Evolutionary conservation across 2,888 invertebrate genomes (phyloP), one percentile per base, ranked within the genome.

Genomic region (Allophyes oxyacanthae): DNA sequence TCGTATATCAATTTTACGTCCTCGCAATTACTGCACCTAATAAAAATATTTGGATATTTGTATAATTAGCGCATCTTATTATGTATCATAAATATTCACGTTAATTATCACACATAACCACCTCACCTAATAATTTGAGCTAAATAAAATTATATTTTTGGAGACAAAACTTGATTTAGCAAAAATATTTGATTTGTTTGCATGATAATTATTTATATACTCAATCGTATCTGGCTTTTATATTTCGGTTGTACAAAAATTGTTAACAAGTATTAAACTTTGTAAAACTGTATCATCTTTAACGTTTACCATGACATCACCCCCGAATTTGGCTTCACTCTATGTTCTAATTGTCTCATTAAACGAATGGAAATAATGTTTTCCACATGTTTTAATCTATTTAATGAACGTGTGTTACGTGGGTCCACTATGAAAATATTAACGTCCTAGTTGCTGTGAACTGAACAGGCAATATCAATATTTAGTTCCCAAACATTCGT

Each of bases 301-400:
- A 25, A 11, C 41, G 57, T 40, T 41, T 65, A 64, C 51, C 57
- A 61, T 75, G 77, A 75, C 65, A 60, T 65, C 73, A 77, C 51
- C 49, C 42, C 63, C 34, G 53, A 76, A 79, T 79, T 78, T 56
- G 56, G 48, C 55, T 67, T 59, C 48, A 69, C 77, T 79, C 66
- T 73, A 59, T 53, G 65, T 75, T 76, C 77, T 81, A 81, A 82
- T 82, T 81, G 77, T 79, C 75, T 78, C 79, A 82, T 83, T 81
- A 76, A 78, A 76, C 68, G 56, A 75, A 76, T 77, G 70, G 53
- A 67, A 77, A 79, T 75, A 61, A 74, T 81, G 73, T 81, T 77
- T 77, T 79, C 70, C 76, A 75, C 73, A 80, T 82, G 78, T 77
- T 80, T 72, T 67, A 74, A 72, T 72, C 58, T 59, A 68, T 74